Conservation (phyloP, 2,113 vertebrate species). For the Seriola rivoliana region DNA sequence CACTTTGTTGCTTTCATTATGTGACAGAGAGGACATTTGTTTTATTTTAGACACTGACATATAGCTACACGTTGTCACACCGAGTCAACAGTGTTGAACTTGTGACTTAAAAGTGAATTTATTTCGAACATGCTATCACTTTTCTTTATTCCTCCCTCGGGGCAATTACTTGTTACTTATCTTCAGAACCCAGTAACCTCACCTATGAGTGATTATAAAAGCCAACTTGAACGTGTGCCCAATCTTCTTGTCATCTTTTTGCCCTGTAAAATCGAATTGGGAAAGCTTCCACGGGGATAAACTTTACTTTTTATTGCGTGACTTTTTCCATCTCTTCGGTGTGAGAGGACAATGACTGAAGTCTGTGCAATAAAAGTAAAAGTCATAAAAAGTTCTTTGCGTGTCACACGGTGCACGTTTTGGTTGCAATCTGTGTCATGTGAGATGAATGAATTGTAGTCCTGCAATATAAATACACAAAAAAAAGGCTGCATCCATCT, state of each 20-base stretch:
- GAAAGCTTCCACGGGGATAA: constrained; percentile 12
- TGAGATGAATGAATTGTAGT: not conserved
- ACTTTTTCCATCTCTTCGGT: not conserved
- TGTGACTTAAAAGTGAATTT: not conserved
- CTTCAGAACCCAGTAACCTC: constrained; percentile 9
- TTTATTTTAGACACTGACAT: not conserved
- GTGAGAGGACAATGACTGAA: constrained; percentile 15
- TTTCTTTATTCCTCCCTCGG: not conserved
- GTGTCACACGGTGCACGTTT: not conserved
- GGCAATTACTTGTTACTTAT: not conserved
- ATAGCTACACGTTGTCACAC: not conserved
- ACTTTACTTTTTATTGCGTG: not conserved
- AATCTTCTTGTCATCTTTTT: constrained; percentile 20
- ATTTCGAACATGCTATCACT: not conserved
- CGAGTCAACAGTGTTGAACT: not conserved
- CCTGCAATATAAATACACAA: not conserved
- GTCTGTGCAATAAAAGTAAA: constrained; percentile 7
- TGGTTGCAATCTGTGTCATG: too few species aligned
- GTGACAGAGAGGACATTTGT: not conserved
- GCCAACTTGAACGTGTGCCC: constrained; percentile 26
- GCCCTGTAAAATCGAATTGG: constrained; percentile 23
- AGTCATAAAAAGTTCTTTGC: not conserved
- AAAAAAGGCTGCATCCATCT: not conserved
- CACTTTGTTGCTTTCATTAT: constrained; percentile 10
- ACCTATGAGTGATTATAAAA: constrained; percentile 26